Conservation (phyloP, 2,113 vertebrate species). For the Cyprinodon brontotheroides region DNA sequence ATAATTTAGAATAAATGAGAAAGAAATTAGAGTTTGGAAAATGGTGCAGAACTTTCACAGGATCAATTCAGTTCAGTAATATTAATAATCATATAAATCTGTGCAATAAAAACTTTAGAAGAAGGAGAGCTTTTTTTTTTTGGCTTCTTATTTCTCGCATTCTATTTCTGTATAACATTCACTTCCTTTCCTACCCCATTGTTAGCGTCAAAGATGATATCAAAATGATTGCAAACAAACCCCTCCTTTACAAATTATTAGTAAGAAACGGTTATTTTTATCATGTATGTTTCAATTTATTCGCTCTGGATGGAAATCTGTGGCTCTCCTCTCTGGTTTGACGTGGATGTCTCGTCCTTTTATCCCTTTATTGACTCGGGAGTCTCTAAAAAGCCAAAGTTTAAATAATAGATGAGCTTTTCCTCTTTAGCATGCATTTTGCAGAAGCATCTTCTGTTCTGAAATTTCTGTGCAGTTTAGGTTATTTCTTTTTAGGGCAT, state of each 20-base stretch:
- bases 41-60: no score
- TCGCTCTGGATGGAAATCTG: neutral
- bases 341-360: neutral
- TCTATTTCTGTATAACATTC: no score
- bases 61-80: no score
- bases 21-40: no score
- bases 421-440: constrained; percentile 48
- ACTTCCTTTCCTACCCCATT: neutral
- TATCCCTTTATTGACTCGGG: constrained; percentile 9
- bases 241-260: neutral
- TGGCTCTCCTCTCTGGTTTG: neutral
- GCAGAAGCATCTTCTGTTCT: constrained; percentile 21
- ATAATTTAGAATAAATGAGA: no score
- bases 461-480: constrained; percentile 14
- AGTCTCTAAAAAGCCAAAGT: constrained; percentile 23
- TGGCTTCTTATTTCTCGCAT: no score
- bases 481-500: constrained; percentile 11
- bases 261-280: neutral
- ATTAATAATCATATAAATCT: no score
- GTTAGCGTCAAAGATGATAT: neutral
- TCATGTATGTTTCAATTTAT: neutral
- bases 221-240: neutral
- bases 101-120: no score
- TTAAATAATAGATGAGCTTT: constrained; percentile 52
- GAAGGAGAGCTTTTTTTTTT: no score